These are phyloP conservation scores for Patella depressa DNA, from an alignment of 2,888 invertebrate genomes.

Conservation along the genomic window DNA sequence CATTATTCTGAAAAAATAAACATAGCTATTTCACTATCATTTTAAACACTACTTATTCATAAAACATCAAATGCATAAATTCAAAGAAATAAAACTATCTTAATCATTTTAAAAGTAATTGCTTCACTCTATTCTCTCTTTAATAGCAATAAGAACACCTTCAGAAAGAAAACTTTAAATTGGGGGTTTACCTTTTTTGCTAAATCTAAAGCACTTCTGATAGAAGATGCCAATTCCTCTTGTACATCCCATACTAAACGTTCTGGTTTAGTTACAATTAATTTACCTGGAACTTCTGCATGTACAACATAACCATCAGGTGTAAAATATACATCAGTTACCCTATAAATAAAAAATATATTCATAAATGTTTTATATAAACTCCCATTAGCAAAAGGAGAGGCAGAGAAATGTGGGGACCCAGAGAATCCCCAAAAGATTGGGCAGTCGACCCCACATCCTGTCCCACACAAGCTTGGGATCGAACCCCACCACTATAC, in stretches of 20 bases:
- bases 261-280: constrained; percentile 9
- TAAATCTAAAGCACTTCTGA: constrained; percentile 37
- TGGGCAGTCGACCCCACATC: no score
- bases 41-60: no score
- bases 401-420: no score
- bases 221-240: constrained; percentile 20
- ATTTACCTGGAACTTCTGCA: neutral
- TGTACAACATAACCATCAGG: neutral
- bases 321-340: neutral
- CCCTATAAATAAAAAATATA: neutral
- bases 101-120: constrained; percentile 10
- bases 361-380: no score
- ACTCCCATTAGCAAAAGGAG: no score
- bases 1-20: constrained; percentile 64
- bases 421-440: no score
- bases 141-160: neutral
- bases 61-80: no score
- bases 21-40: no score
- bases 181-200: constrained; percentile 37
- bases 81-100: no score
- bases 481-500: no score
- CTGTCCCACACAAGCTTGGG: no score
- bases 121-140: neutral
- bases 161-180: neutral
- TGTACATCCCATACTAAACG: constrained; percentile 5